Evolutionary conservation across 2,888 invertebrate genomes (phyloP).

Genomic region (Plebejus melissa): DNA sequence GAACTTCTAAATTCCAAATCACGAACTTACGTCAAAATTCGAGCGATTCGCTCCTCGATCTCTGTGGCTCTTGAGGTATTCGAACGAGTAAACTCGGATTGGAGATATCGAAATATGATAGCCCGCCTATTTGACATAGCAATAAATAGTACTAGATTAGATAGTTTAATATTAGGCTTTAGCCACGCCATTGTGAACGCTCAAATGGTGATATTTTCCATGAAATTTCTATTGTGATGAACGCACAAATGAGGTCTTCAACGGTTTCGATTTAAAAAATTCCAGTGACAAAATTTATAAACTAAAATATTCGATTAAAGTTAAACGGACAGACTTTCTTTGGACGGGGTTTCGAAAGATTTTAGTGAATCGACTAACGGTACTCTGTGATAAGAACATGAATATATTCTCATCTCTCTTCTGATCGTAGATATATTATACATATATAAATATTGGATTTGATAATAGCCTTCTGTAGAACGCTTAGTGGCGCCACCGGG

Average conservation of each 20-base stretch:
- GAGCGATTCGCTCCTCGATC: constrained; percentile 45
- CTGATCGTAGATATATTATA: constrained; percentile 53
- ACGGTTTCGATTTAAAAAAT: constrained; percentile 19
- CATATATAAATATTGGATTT: constrained; percentile 67
- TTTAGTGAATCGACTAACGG: constrained; percentile 61
- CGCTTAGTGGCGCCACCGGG: constrained; percentile 65
- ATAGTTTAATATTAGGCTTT: constrained; percentile 68
- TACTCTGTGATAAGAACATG: constrained; percentile 76
- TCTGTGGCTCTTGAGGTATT: constrained; percentile 16
- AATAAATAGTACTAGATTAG: constrained; percentile 75
- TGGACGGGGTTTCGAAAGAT: constrained; percentile 58
- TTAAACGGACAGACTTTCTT: constrained; percentile 25
- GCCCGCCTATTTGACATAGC: constrained; percentile 78
- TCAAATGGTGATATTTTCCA: constrained; percentile 42
- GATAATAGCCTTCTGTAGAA: constrained; percentile 70
- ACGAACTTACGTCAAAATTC: constrained; percentile 34
- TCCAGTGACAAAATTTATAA: neutral
- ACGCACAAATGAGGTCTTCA: constrained; percentile 51
- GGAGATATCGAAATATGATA: constrained; percentile 63
- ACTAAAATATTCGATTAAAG: constrained; percentile 1
- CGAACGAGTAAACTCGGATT: constrained; percentile 24
- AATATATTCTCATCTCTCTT: constrained; percentile 65
- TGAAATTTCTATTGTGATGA: constrained; percentile 36
- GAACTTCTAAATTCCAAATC: constrained; percentile 31
- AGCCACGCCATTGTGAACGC: constrained; percentile 51